Conservation (phyloP, 2,113 vertebrate species). For the Chlamydotis undulata region DNA sequence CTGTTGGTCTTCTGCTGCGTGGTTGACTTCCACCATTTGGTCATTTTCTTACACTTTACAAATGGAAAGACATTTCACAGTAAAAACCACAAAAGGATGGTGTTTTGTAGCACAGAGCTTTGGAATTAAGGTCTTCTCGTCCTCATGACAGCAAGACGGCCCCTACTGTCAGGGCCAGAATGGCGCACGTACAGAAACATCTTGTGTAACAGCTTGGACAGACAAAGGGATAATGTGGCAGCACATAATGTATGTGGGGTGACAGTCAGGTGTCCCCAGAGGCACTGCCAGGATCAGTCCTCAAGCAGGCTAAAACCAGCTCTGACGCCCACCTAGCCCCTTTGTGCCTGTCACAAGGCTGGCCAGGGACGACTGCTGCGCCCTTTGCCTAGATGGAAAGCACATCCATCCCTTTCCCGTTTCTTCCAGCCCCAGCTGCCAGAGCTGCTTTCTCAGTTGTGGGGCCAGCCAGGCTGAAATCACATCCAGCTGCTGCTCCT, state of each 20-base stretch:
- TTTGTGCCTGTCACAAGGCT: neutral
- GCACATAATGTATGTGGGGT: rapidly evolving
- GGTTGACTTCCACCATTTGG: neutral
- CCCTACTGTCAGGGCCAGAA: neutral
- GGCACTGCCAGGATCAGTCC: neutral
- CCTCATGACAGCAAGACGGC: neutral
- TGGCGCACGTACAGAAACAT: neutral
- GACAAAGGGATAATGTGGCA: neutral
- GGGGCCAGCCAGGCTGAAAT: neutral
- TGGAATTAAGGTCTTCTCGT: neutral
- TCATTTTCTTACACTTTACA: neutral
- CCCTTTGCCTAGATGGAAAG: neutral
- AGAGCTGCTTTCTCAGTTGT: neutral
- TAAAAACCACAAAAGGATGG: neutral
- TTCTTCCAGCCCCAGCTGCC: neutral
- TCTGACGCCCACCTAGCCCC: neutral
- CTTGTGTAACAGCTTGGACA: neutral
- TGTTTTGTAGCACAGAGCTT: neutral
- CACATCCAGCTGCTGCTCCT: neutral
- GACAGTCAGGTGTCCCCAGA: neutral
- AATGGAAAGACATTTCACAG: neutral
- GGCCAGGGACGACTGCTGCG: neutral
- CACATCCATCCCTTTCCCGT: rapidly evolving
- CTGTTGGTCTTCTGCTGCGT: neutral
- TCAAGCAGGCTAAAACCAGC: neutral